Evolutionary conservation across 2,113 vertebrate genomes (phyloP).

Genomic region (Myodes glareolus): DNA sequence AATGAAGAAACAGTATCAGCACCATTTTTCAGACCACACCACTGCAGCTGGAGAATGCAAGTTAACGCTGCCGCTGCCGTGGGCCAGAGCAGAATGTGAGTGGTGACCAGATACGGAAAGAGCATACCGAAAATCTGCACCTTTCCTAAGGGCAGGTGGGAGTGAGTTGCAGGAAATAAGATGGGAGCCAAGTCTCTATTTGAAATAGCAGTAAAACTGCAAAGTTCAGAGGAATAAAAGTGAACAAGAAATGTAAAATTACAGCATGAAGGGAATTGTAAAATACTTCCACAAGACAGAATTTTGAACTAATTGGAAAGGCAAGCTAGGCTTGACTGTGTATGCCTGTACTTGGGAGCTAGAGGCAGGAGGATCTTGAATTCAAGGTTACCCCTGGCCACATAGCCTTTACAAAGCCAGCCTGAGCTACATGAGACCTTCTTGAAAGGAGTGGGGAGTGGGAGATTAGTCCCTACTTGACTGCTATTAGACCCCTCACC

Average conservation of each 20-base stretch:
- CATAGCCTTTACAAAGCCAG: neutral
- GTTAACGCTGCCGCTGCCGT: rapidly evolving
- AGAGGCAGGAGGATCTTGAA: neutral
- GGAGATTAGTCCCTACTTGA: neutral
- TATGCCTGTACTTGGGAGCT: neutral
- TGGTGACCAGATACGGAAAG: too few relatives aligned
- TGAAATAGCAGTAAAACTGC: neutral
- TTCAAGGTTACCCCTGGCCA: neutral
- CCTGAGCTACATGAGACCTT: neutral
- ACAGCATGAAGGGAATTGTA: neutral
- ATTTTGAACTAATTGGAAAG: neutral
- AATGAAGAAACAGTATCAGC: rapidly evolving
- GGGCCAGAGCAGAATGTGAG: neutral
- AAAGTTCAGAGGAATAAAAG: neutral
- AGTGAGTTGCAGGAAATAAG: neutral
- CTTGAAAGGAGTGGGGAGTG: neutral
- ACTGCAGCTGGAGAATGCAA: neutral
- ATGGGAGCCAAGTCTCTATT: neutral
- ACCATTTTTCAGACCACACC: neutral
- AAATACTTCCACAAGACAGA: neutral
- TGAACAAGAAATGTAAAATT: neutral
- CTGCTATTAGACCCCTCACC: neutral
- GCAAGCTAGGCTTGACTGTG: neutral
- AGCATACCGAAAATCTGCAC: rapidly evolving
- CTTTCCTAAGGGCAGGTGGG: neutral